Base-by-base conservation (phyloP, 2,888 invertebrate genomes). In the Papilio elwesi region DNA sequence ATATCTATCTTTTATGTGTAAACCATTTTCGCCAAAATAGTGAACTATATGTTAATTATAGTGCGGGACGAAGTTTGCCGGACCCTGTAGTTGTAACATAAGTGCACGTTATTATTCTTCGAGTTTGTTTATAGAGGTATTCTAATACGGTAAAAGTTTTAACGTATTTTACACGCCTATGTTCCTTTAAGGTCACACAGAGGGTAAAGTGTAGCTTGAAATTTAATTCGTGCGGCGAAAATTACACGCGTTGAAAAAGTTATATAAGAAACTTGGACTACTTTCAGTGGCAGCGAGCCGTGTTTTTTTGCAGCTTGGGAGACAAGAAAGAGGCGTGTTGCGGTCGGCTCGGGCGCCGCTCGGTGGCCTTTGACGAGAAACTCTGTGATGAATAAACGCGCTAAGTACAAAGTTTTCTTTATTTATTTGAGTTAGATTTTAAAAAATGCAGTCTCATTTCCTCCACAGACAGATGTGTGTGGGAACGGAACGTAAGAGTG, bases 291-390 rank as follows among this genome's bases (percentile, higher is more conserved):
- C 63, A 49, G 53, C 79, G 79, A 78, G 75, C 81, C 79, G 78
- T 51, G 66, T 80, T 86, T 86, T 43, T 85, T 85, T 84, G 81
- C 76, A 66, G 74, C 59, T 38, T 55, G 76, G 63, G 76, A 73
- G 77, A 86, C 86, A 83, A 73, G 77, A 78, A 84, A 86, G 73
- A 79, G 85, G 87, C 87, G 86, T 79, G 71, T 15, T 57, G 68
- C 16, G 64, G 68, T 16, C 49, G 57, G 36, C 38, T 16, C n/a
- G 26, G n/a, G 47, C 51, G 26, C 15, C 57, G 36, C 66, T n/a
- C 43, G 52, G 38, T n/a, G 62, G 62, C 53, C 48, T 64, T 65
- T 57, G 48, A 67, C 67, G 47, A 47, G 15, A 48, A 68, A 38
- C 9, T 55, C 8, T 26, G 36, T 51, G 53, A 36, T 43, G 12